Evolutionary conservation across 2,797 vertebrate species (phyloP), one percentile per base, ranked within the genome.

Genomic region (Anniella stebbinsi): DNA sequence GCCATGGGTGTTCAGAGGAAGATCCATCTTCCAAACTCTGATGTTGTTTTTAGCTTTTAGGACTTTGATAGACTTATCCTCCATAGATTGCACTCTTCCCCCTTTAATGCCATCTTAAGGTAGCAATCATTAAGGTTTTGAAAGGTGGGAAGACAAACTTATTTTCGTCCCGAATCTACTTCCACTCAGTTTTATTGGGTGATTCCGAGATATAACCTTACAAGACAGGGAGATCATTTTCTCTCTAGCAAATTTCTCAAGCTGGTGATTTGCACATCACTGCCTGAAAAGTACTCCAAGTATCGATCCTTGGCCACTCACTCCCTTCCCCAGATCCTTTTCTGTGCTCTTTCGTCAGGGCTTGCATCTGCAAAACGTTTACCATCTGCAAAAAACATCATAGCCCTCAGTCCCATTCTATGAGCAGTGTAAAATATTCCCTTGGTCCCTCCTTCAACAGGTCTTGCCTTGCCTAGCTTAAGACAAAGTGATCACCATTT

Each of bases 401-500:
- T 36, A 11, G 30, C n/a, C 57, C 25, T n/a, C 51, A 12, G 30
- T 54, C 57, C 38, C 66, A 5, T 41, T 41, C 45, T 60, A 33
- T 23, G 57, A 86, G 21, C 48, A 25, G 73, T 12, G 28, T 33
- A 80, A 78, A 84, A 13, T n/a, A n/a, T 66, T 51, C 41, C 69
- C 54, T 36, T 7, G 21, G 54, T 63, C 48, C 69, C 69, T 89
- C 77, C 48, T 41, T 57, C 23, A 66, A 7, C 60, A 72, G 41
- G 72, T 81, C 36, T 76, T 67, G 63, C 10, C 60, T 75, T 54
- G 18, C 72, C 76, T 76, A 75, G 67, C 70, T 85, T 73, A 75
- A 86, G 69, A 67, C 82, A 91, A 48, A 69, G 15, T 28, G 73
- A 54, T 82, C 33, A 69, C 78, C 66, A 12, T 60, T 82, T 70